Percentiles rank a stretch among this genome's conserved stretches.
Evolutionary conservation across 2,113 vertebrate species (phyloP).

Genomic region (Lophius piscatorius): DNA sequence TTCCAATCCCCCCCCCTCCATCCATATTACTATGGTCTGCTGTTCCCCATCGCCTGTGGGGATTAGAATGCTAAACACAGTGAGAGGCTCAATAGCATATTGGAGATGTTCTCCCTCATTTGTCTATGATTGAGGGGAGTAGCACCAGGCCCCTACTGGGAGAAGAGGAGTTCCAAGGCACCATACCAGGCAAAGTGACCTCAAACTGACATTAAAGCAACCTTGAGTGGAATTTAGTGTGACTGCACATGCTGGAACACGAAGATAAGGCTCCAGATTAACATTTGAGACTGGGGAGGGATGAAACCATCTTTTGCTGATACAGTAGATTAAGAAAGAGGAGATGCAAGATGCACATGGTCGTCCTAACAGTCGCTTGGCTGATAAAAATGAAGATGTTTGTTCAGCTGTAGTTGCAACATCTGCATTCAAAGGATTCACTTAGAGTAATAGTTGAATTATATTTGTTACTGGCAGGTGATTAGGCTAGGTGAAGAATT

Average conservation of each 20-base stretch:
- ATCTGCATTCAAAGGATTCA: conserved; percentile 51
- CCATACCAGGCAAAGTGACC: conserved; percentile 79
- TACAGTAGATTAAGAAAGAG: conserved; percentile 61
- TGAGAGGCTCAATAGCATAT: conserved; percentile 73
- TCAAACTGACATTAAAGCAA: conserved; percentile 83
- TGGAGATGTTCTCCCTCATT: conserved; percentile 61
- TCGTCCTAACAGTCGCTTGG: conserved; percentile 27
- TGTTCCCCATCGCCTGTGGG: conserved; percentile 75
- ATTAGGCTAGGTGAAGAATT: conserved; percentile 42
- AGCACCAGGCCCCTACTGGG: conserved; percentile 69
- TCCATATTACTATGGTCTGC: conserved; percentile 74
- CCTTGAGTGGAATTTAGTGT: conserved; percentile 80
- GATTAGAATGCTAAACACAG: conserved; percentile 79
- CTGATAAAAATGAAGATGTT: conserved; percentile 27
- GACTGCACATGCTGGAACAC: conserved; percentile 71
- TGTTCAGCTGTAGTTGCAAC: conserved; percentile 43
- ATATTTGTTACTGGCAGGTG: conserved; percentile 31
- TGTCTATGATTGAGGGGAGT: conserved; percentile 81
- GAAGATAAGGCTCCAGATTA: conserved; percentile 79
- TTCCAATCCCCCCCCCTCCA: conserved; percentile 34
- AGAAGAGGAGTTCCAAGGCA: conserved; percentile 75
- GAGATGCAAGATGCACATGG: conserved; percentile 45
- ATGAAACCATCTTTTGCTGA: conserved; percentile 47
- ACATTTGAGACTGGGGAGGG: conserved; percentile 58
- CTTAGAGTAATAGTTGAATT: conserved; percentile 26